Percentiles rank a stretch among this genome's conserved stretches.
Evolutionary conservation across 2,113 vertebrate genomes (phyloP).

Genomic region (Saguinus imperator): DNA sequence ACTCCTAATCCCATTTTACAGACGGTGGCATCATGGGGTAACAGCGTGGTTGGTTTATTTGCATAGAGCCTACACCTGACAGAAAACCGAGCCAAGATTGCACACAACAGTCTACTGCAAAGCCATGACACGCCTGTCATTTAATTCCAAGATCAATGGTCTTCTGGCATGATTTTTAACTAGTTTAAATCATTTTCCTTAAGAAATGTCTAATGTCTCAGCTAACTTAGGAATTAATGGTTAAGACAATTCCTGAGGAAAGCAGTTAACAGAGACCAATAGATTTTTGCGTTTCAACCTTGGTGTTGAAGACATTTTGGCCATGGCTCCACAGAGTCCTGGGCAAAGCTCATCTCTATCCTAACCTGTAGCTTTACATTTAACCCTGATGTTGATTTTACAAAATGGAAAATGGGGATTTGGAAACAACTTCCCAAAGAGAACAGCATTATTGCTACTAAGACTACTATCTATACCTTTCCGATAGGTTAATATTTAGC

Average conservation of each 20-base stretch:
- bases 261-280: neutral
- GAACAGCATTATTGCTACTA: neutral
- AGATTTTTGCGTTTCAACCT: neutral
- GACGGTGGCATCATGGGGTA: neutral
- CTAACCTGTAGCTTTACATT: neutral
- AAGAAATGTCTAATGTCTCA: neutral
- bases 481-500: neutral
- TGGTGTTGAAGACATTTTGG: neutral
- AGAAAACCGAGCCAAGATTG: neutral
- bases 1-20: neutral
- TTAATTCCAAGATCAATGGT: neutral
- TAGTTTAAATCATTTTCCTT: constrained; percentile 35
- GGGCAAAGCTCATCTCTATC: neutral
- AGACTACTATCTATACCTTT: neutral
- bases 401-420: neutral
- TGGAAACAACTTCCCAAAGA: neutral
- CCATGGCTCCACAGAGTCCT: neutral
- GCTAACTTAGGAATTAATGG: constrained; percentile 8
- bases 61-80: neutral
- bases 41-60: neutral
- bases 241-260: neutral
- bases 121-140: neutral
- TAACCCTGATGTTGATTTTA: neutral
- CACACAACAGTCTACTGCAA: neutral
- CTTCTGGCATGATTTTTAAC: neutral